A percentile compares a stretch with the other conserved stretches of the same genome.
Evolutionary conservation across 2,888 invertebrate species (phyloP).

Genomic region (Drosophila antonietae): DNA sequence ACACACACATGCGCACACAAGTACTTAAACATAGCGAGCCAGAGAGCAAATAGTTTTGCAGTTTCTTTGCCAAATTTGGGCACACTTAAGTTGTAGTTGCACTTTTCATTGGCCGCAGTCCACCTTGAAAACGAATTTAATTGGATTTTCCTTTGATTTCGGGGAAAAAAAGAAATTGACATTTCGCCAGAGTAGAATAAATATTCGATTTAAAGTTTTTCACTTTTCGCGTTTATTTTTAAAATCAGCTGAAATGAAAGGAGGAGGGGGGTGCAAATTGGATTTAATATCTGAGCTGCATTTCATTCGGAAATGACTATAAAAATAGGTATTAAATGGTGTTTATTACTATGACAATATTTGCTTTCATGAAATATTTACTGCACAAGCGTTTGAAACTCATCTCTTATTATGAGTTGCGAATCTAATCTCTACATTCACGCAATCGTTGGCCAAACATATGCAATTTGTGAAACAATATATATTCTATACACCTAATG

Average conservation of each 20-base stretch:
- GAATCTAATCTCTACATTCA: constrained; percentile 29
- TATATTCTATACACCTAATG: background rate
- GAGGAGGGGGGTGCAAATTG: background rate
- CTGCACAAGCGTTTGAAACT: constrained; percentile 12
- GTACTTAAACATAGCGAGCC: background rate
- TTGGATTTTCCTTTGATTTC: constrained; percentile 24
- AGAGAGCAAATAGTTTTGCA: constrained; percentile 34
- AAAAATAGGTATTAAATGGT: background rate
- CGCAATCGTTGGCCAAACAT: constrained; percentile 26
- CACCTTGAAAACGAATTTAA: constrained; percentile 57
- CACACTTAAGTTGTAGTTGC: constrained; percentile 34
- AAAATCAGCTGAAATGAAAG: constrained; percentile 1
- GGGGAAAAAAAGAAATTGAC: constrained; percentile 34
- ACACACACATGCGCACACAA: background rate
- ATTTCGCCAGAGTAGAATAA: constrained; percentile 54
- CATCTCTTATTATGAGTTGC: constrained; percentile 29
- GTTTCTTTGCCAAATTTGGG: constrained; percentile 45
- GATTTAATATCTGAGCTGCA: background rate
- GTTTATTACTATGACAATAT: constrained; percentile 12
- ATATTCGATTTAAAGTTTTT: constrained; percentile 35
- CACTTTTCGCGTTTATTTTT: constrained; percentile 46
- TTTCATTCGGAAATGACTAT: background rate
- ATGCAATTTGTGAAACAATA: constrained; percentile 35
- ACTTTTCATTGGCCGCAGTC: constrained; percentile 12
- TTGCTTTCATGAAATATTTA: constrained; percentile 22